Evolutionary conservation across 2,888 invertebrate genomes (phyloP).

Genomic region (Ectemnius lituratus): DNA sequence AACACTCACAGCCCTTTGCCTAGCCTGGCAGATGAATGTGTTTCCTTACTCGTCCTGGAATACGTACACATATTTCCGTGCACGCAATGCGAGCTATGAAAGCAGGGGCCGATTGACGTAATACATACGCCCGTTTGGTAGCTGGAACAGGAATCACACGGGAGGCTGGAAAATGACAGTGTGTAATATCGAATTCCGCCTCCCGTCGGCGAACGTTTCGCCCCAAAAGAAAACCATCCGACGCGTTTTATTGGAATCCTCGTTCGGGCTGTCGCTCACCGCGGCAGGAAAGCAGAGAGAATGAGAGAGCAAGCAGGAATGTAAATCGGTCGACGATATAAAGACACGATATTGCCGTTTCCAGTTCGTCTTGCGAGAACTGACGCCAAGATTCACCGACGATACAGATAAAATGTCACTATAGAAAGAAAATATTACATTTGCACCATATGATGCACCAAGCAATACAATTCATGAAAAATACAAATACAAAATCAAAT

Average conservation of each 20-base stretch:
- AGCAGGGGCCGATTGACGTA: conserved; percentile 47
- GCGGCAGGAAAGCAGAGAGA: no score
- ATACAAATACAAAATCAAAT: no score
- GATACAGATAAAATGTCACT: no score
- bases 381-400: no score
- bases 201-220: conserved; percentile 39
- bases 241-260: conserved; percentile 70
- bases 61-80: conserved; percentile 17
- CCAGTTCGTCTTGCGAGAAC: no score
- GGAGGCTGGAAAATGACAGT: conserved; percentile 69
- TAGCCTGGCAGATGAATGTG: conserved; percentile 18
- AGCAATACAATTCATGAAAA: no score
- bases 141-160: conserved; percentile 48
- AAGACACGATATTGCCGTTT: neutral
- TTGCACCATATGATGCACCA: no score
- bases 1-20: neutral
- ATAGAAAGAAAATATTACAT: no score
- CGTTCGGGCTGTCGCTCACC: conserved; percentile 49
- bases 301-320: conserved; percentile 53
- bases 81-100: conserved; percentile 18
- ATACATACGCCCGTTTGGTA: conserved; percentile 9
- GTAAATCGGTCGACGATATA: conserved; percentile 62
- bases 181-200: conserved; percentile 72
- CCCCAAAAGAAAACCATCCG: conserved; percentile 55
- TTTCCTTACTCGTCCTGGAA: no score